Conservation (phyloP, 2,888 invertebrate genomes). For the Acleris laterana region DNA sequence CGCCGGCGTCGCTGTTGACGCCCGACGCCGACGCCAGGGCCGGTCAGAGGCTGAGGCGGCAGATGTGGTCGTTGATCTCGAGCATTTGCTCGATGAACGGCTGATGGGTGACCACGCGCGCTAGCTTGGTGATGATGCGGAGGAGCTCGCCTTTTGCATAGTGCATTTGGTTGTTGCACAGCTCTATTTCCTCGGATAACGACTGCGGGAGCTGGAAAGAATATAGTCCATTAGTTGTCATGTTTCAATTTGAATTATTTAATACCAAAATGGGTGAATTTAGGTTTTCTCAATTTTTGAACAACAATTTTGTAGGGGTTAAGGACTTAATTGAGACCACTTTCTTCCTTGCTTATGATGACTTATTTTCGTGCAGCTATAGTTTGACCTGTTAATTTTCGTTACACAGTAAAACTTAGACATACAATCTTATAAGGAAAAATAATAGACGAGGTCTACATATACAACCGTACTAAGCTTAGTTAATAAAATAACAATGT, state of each 20-base stretch:
- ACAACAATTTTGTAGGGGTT: too few species aligned
- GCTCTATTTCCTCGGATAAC: conserved; percentile 84
- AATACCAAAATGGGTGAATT: too few species aligned
- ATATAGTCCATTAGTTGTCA: not conserved
- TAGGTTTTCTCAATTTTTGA: too few species aligned
- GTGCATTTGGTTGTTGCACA: conserved; percentile 90
- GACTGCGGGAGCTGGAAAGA: conserved; percentile 84
- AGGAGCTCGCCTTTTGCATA: conserved; percentile 86
- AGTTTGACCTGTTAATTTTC: too few species aligned
- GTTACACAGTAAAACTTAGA: too few species aligned
- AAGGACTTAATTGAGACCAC: too few species aligned
- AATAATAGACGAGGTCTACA: too few species aligned
- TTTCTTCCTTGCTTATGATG: too few species aligned
- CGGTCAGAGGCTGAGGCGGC: conserved; percentile 87
- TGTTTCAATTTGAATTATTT: not conserved
- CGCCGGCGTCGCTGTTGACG: too few species aligned
- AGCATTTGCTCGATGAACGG: conserved; percentile 90
- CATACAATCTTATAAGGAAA: too few species aligned
- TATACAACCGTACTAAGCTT: not conserved
- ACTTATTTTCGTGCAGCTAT: too few species aligned
- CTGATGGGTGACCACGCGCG: conserved; percentile 88
- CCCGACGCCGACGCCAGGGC: conserved; percentile 44
- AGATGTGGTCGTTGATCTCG: conserved; percentile 92
- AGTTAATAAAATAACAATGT: not conserved
- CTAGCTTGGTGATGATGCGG: conserved; percentile 86